Conservation (phyloP, 2,797 vertebrate species). For the Pristis pectinata region DNA sequence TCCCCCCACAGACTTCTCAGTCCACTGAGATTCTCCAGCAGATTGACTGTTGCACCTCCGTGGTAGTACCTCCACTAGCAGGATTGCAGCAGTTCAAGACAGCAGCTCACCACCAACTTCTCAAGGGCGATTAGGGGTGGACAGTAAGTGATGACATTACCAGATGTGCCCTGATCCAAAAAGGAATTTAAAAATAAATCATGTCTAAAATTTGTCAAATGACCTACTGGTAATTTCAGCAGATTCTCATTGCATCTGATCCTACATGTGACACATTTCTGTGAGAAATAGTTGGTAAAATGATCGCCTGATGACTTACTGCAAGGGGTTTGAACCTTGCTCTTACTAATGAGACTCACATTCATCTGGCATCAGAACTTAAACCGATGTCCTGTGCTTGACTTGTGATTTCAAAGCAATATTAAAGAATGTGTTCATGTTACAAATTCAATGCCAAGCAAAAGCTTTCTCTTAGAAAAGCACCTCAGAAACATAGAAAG, state of each 20-base stretch:
- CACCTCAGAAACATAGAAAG: neutral
- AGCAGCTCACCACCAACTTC: no score
- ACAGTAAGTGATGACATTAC: no score
- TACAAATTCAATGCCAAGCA: neutral
- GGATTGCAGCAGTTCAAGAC: no score
- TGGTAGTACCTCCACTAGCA: no score
- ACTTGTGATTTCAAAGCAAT: neutral
- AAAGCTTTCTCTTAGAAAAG: neutral
- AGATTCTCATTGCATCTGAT: neutral
- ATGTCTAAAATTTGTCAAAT: neutral
- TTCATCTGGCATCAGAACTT: neutral
- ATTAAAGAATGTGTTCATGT: neutral
- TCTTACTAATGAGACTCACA: slow-evolving; percentile 3
- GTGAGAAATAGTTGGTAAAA: neutral
- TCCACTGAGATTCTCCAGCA: no score
- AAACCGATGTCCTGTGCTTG: neutral
- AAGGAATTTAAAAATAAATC: no score
- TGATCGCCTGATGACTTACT: neutral
- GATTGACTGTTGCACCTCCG: no score
- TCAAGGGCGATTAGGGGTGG: no score
- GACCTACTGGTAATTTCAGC: neutral
- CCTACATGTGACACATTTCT: neutral
- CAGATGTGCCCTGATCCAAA: no score
- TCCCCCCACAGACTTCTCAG: no score
- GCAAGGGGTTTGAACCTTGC: neutral